A percentile compares a stretch with the other conserved stretches of the same genome.
Evolutionary conservation across 2,888 invertebrate genomes (phyloP).

Genomic region (Heteromurus nitidus): DNA sequence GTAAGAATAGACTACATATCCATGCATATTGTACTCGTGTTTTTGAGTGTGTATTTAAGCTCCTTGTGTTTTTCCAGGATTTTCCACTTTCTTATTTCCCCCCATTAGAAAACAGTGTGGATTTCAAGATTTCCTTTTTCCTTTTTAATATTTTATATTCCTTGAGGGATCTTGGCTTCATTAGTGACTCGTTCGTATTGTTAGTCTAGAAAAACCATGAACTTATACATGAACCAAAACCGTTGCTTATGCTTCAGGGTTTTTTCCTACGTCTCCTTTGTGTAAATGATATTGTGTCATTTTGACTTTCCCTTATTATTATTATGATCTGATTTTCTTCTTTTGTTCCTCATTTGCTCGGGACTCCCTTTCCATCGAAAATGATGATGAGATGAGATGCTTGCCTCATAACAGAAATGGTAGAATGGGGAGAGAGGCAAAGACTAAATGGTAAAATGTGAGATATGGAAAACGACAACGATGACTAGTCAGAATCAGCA

Average conservation of each 20-base stretch:
- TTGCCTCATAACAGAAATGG: background rate
- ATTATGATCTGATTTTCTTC: slow-evolving; percentile 34
- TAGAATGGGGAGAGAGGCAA: too few species aligned
- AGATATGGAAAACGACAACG: too few species aligned
- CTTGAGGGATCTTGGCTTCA: slow-evolving; percentile 44
- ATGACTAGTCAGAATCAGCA: too few species aligned
- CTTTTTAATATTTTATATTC: slow-evolving; percentile 26
- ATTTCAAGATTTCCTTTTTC: background rate
- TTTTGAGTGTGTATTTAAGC: too few species aligned
- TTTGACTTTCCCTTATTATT: slow-evolving; percentile 35
- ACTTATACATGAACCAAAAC: slow-evolving; percentile 14
- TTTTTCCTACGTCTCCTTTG: too few species aligned
- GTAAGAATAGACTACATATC: too few species aligned
- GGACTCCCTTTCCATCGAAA: background rate
- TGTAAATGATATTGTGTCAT: slow-evolving; percentile 35
- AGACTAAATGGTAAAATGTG: too few species aligned
- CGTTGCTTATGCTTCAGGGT: slow-evolving; percentile 20
- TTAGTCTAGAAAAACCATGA: slow-evolving; percentile 18
- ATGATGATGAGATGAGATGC: background rate
- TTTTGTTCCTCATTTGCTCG: slow-evolving; percentile 31
- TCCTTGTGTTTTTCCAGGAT: too few species aligned
- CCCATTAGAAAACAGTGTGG: too few species aligned
- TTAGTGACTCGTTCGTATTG: slow-evolving; percentile 34
- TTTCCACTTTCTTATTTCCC: too few species aligned
- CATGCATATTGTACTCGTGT: too few species aligned